Conservation (phyloP, 1,140 invertebrate species). For the Magallana ariakensis region DNA sequence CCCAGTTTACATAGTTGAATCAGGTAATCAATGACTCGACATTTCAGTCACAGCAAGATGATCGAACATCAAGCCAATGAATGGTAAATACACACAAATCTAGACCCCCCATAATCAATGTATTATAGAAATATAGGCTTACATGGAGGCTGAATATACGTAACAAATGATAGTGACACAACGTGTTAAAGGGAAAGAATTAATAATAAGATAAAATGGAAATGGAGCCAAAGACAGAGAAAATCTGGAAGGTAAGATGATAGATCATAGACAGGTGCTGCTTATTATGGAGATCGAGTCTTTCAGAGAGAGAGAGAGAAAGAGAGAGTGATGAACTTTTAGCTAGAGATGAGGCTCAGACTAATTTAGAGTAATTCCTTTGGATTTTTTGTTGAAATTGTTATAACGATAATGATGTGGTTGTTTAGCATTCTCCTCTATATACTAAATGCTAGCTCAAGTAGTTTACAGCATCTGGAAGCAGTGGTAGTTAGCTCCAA, state of each 20-base stretch:
- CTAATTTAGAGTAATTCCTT: background rate
- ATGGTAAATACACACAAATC: background rate
- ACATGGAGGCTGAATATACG: no score
- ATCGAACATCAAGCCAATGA: background rate
- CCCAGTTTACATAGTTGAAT: background rate
- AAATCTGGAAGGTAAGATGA: background rate
- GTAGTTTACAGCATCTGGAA: conserved; percentile 19
- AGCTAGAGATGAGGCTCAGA: background rate
- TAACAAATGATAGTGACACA: background rate
- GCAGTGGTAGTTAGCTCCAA: background rate
- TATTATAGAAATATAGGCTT: background rate
- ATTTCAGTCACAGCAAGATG: conserved; percentile 9
- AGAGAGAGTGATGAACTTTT: no score
- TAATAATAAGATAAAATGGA: background rate
- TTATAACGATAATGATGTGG: conserved; percentile 4
- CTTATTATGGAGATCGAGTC: conserved; percentile 6
- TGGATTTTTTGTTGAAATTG: background rate
- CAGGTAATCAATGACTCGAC: conserved; percentile 28
- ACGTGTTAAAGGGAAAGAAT: background rate
- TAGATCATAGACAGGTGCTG: conserved; percentile 13
- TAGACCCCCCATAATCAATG: background rate
- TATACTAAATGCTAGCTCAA: background rate
- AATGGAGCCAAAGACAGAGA: background rate
- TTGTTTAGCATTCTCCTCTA: background rate
- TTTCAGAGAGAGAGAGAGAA: background rate